Conservation (phyloP, 2,113 vertebrate species). For the Thryonomys swinderianus region DNA sequence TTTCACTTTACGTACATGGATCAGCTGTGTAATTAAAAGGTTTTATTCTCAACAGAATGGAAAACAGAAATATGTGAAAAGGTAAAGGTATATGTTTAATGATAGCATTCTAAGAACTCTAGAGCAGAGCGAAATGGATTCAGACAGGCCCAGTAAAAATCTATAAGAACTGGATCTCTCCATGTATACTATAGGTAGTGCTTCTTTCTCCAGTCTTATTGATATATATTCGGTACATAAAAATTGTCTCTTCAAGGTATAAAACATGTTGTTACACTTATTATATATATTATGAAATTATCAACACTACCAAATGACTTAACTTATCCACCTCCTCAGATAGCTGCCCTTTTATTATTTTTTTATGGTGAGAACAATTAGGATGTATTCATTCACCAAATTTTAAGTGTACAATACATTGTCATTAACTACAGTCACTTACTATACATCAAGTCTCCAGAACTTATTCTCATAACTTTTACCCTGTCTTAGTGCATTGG, state of each 20-base stretch:
- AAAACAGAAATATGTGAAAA: not conserved
- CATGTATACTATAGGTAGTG: not conserved
- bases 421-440: not conserved
- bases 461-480: not conserved
- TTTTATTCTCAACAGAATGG: conserved; percentile 24
- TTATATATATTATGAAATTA: not conserved
- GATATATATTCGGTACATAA: not conserved
- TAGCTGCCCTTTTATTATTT: not conserved
- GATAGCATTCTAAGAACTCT: not conserved
- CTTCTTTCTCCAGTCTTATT: too few species aligned
- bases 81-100: not conserved
- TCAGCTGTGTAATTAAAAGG: not conserved
- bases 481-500: not conserved
- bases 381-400: not conserved
- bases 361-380: not conserved
- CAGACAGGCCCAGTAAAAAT: not conserved
- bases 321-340: not conserved
- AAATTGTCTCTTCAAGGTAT: not conserved
- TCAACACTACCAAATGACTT: not conserved
- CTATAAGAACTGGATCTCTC: not conserved
- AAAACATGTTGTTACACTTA: not conserved
- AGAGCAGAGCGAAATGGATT: not conserved
- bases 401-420: not conserved
- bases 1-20: not conserved
- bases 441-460: not conserved